Base-by-base conservation (phyloP, 2,888 invertebrate species). In the Exocentrus adspersus region DNA sequence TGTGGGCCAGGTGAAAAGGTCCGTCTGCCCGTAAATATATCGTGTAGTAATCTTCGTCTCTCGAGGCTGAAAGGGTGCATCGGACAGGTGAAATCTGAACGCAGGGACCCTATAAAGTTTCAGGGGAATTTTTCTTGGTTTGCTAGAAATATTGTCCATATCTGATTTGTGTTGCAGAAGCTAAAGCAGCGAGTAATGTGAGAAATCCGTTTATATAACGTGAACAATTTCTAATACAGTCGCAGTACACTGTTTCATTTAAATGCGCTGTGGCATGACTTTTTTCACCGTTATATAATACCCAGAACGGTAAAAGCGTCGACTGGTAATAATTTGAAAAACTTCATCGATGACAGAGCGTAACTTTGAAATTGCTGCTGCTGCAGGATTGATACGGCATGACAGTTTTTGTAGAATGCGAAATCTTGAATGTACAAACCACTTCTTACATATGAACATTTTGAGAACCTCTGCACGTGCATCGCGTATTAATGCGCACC, bases 1-100 rank as follows among this genome's bases (percentile, higher is more conserved):
- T 72, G 71, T 65, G 72, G 71, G 72, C 68, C 72, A 72, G 72
- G 70, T 71, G 70, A 52, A 66, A 30, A n/a, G 56, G 50, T 6
- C 20, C 65, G 58, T 68, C 50, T 43, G 54, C 41, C 53, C 50
- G 46, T 57, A 60, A 53, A 56, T 48, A 59, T n/a, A n/a, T n/a
- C n/a, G n/a, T n/a, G n/a, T n/a, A n/a, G 62, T 64, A 24, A 64
- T 60, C 54, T 48, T 50, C 59, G 59, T 57, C 57, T 46, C 17
- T 5, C 37, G 37, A 51, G 32, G 32, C 51, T 51, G 17, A 59
- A 65, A 59, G 65, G 65, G 62, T 62, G 60, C 54, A 24, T 41
- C 37, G 64, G 52, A 58, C 60, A 61, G 64, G 64, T 64, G 53
- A 63, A 53, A 58, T 41, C 37, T 9, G 45, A 32, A 19, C 10